phyloP scores from a whole-genome alignment of 2,113 vertebrate genomes.

The Tenebrosternarchus preto region DNA sequence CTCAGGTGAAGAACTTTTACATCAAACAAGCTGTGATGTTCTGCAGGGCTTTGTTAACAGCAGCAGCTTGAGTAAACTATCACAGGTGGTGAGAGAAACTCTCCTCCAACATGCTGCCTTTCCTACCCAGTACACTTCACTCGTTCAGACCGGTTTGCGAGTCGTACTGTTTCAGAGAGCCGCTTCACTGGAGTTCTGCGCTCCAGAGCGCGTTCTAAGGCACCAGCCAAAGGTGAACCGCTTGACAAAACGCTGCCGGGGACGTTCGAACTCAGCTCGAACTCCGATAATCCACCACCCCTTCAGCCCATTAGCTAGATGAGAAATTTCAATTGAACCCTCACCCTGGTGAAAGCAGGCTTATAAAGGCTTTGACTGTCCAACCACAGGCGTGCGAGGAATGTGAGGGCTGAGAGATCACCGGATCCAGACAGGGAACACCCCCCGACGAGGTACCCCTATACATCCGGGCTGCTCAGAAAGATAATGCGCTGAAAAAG shows the following conservation, averaged over 20 bases:
- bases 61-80: too few relatives aligned
- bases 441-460: neutral
- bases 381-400: slow-evolving; percentile 31
- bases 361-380: slow-evolving; percentile 47
- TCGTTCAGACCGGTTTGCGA: neutral
- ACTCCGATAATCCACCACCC: slow-evolving; percentile 12
- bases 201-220: slow-evolving; percentile 14
- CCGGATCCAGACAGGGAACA: neutral
- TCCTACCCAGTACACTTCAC: neutral
- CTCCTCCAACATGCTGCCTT: too few relatives aligned
- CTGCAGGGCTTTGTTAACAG: too few relatives aligned
- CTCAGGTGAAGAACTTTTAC: neutral
- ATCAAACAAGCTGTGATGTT: too few relatives aligned
- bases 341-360: slow-evolving; percentile 1
- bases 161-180: neutral
- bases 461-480: neutral
- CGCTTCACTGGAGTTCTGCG: neutral
- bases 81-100: too few relatives aligned
- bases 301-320: slow-evolving; percentile 30
- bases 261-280: slow-evolving; percentile 10
- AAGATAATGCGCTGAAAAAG: neutral
- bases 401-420: neutral
- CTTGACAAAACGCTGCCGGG: neutral
- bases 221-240: neutral
- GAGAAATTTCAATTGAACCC: slow-evolving; percentile 36